Conservation (phyloP, 2,797 vertebrate genomes). For the Myotis daubentonii region DNA sequence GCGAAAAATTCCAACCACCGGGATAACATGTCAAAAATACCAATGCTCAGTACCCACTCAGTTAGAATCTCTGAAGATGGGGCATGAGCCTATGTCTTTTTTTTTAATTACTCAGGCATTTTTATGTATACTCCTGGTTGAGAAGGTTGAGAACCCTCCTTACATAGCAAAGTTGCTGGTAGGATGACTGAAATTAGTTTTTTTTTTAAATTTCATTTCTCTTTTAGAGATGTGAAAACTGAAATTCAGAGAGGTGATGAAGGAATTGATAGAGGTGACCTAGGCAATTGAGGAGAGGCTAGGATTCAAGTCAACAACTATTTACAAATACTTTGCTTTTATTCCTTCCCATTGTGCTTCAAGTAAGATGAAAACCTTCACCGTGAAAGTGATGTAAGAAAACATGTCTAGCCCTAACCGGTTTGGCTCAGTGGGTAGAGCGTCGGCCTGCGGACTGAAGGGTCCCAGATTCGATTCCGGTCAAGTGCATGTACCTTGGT, state of each 20-base stretch:
- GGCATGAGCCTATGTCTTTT: background rate
- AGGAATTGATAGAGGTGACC: background rate
- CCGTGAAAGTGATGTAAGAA: background rate
- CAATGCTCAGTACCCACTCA: background rate
- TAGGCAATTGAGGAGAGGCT: background rate
- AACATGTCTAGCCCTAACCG: background rate
- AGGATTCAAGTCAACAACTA: background rate
- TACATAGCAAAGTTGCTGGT: background rate
- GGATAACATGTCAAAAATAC: background rate
- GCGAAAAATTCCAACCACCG: background rate
- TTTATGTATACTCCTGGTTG: background rate
- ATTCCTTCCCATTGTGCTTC: background rate
- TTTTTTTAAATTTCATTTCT: background rate
- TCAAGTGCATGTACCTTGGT: too few relatives aligned
- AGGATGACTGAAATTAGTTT: background rate
- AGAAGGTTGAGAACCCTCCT: background rate
- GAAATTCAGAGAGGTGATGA: background rate
- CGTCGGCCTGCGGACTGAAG: too few relatives aligned
- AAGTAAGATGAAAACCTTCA: background rate
- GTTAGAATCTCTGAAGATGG: background rate
- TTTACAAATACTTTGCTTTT: background rate
- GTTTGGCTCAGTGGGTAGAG: too few relatives aligned
- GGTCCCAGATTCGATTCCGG: too few relatives aligned
- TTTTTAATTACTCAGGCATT: background rate
- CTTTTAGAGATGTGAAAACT: background rate